These are phyloP conservation scores for Barnardius zonarius DNA, from an alignment of 2,113 vertebrate genomes.

Conservation along the genomic window DNA sequence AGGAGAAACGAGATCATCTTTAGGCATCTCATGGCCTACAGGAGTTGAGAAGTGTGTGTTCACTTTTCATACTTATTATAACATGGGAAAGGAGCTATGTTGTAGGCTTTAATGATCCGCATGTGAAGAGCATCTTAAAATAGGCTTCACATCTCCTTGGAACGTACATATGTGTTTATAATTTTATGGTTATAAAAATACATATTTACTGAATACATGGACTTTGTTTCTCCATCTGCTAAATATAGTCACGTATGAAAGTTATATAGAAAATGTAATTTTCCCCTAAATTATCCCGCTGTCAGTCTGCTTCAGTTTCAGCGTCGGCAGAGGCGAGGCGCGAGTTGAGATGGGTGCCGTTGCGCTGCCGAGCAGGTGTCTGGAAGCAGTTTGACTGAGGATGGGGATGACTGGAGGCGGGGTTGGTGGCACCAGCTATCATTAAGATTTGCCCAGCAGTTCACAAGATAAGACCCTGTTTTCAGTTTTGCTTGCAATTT, in stretches of 20 bases:
- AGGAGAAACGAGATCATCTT: slow-evolving; percentile 52
- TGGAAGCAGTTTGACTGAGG: slow-evolving; percentile 47
- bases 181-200: slow-evolving; percentile 53
- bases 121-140: slow-evolving; percentile 46
- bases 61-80: slow-evolving; percentile 35
- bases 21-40: slow-evolving; percentile 29
- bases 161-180: slow-evolving; percentile 57
- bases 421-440: slow-evolving; percentile 1
- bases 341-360: not conserved
- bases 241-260: slow-evolving; percentile 52
- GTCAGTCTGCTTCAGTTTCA: slow-evolving; percentile 43
- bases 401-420: slow-evolving; percentile 7
- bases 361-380: slow-evolving; percentile 1
- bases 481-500: not conserved
- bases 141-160: slow-evolving; percentile 27
- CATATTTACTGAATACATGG: slow-evolving; percentile 54
- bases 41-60: slow-evolving; percentile 17
- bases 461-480: not conserved
- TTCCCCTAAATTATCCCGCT: slow-evolving; percentile 29
- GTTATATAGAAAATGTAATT: slow-evolving; percentile 42
- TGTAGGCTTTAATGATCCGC: slow-evolving; percentile 29
- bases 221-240: slow-evolving; percentile 58
- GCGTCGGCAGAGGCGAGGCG: not conserved
- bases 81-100: slow-evolving; percentile 1
- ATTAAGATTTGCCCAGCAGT: not conserved